These are phyloP conservation scores for Pristionchus entomophagus DNA, from an alignment of 2,888 invertebrate genomes.

Conservation along the genomic window DNA sequence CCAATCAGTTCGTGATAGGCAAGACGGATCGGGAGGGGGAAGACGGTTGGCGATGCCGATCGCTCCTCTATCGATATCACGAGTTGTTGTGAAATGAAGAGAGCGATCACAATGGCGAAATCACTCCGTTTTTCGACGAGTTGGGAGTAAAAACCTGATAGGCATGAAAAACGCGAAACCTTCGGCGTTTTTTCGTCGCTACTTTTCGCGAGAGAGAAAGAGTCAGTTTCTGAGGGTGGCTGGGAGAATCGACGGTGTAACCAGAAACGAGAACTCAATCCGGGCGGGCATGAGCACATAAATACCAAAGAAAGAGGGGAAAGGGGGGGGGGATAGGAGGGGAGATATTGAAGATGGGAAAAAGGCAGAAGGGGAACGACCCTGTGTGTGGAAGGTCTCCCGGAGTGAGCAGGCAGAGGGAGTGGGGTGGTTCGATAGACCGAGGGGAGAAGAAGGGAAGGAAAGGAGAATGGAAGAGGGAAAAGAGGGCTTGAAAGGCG, in stretches of 20 bases:
- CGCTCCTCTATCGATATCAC: background rate
- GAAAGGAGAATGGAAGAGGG: background rate
- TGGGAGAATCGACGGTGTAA: background rate
- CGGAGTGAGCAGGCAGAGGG: background rate
- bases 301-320: constrained; percentile 6
- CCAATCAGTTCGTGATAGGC: background rate
- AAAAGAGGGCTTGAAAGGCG: background rate
- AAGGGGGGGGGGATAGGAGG: background rate
- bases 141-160: background rate
- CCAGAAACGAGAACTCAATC: constrained; percentile 7
- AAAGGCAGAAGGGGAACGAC: background rate
- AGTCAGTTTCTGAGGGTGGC: too few species aligned
- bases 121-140: background rate
- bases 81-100: constrained; percentile 28
- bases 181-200: background rate
- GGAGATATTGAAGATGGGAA: background rate
- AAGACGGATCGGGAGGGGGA: background rate
- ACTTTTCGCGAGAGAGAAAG: too few species aligned
- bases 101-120: background rate
- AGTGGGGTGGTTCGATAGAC: constrained; percentile 33
- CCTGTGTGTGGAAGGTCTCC: background rate
- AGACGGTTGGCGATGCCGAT: background rate
- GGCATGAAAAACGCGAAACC: background rate
- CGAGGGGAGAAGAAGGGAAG: background rate
- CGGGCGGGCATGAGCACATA: background rate